Base-by-base conservation (phyloP, 1,140 invertebrate species). In the Achroia grisella region DNA sequence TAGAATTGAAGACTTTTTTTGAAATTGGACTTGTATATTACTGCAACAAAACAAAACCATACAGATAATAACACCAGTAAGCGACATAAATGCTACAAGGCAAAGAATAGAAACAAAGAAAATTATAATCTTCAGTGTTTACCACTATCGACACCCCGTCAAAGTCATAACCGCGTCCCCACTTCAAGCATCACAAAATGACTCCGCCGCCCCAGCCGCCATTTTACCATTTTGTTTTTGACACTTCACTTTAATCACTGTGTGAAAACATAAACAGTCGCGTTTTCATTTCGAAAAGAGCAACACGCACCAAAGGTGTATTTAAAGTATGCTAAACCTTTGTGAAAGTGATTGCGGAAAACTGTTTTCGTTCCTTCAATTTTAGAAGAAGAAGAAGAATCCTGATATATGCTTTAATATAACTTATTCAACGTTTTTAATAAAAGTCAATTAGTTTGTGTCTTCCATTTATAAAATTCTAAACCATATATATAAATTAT, bases 201-300 rank as follows among this genome's bases (percentile, higher is more conserved):
- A 17, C 17, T 62, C 65, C 52, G 39, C 51, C 53, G 61, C 56
- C 58, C 56, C 59, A 52, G 55, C 66, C 48, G 62, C 17, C 17
- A 23, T 23, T 23, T 23, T 23, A 23, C 17, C 64, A 77, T 84
- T 81, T 84, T 80, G 76, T 80, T 81, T 81, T 81, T 79, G 76
- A 80, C 77, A 84, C 77, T 80, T 78, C 80, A 75, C 74, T 80
- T 79, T 80, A 81, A 81, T 81, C 76, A 80, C 78, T 69, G 74
- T 71, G 69, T 71, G 71, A 73, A 80, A 84, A 84, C 71, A 76
- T 76, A 79, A 73, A 79, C 76, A 81, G 67, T 69, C 62, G 62
- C 57, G 63, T 76, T 80, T 62, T 81, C 74, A 80, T 84, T 74
- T 71, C 66, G 66, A 80, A 78, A 72, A 81, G 77, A 84, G 75